Evolutionary conservation across 2,888 invertebrate genomes (phyloP).

Genomic region (Acleris cristana): DNA sequence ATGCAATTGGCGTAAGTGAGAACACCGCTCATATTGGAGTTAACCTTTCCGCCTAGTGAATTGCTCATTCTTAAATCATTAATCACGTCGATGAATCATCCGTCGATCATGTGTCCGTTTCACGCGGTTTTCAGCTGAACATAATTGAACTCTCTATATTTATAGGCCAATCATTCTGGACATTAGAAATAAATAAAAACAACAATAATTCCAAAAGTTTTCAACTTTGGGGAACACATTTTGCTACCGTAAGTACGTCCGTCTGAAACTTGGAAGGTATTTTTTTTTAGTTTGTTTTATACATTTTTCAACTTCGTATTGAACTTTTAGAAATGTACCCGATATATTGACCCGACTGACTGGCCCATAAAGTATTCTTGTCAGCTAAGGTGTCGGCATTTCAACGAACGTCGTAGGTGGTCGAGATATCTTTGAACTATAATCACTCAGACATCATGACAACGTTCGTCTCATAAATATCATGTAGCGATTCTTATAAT

Average conservation of each 20-base stretch:
- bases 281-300: no score
- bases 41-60: background rate
- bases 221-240: no score
- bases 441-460: conserved; percentile 1
- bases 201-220: no score
- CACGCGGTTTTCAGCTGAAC: conserved; percentile 1
- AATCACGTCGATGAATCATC: background rate
- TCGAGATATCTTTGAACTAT: conserved; percentile 15
- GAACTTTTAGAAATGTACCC: no score
- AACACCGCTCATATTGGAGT: conserved; percentile 14
- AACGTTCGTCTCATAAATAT: conserved; percentile 16
- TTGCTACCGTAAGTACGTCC: no score
- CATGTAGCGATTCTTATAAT: conserved; percentile 16
- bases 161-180: background rate
- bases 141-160: background rate
- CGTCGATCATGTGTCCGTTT: background rate
- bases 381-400: background rate
- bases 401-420: conserved; percentile 16
- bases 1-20: conserved; percentile 9
- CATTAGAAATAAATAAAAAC: background rate
- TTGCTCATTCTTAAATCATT: conserved; percentile 5
- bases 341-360: background rate
- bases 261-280: no score
- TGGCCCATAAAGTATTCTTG: background rate
- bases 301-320: no score